phyloP scores from a whole-genome alignment of 2,888 invertebrate species.

The Pachymerium ferrugineum region DNA sequence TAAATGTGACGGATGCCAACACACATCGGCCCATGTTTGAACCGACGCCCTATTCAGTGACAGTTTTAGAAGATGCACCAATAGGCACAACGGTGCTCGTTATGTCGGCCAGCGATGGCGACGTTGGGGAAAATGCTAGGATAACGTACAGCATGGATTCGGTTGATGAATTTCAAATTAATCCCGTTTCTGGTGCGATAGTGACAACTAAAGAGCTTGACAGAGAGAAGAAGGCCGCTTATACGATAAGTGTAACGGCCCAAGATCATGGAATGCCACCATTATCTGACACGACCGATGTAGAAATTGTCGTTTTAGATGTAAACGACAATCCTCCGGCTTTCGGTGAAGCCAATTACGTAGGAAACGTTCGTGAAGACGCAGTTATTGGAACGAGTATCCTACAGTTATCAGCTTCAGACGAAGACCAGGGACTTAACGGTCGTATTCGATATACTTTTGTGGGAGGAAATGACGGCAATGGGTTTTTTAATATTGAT shows the following conservation, averaged over 20 bases:
- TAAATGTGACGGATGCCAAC: constrained; percentile 91
- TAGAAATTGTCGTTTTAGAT: constrained; percentile 90
- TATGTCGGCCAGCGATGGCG: constrained; percentile 86
- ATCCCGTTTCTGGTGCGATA: constrained; percentile 88
- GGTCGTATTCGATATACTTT: constrained; percentile 70
- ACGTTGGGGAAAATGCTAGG: constrained; percentile 86
- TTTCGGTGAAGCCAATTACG: constrained; percentile 54
- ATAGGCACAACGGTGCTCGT: constrained; percentile 86
- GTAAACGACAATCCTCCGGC: constrained; percentile 91
- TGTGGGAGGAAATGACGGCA: constrained; percentile 53
- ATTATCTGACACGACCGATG: constrained; percentile 86
- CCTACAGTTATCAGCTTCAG: constrained; percentile 58
- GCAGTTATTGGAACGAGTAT: constrained; percentile 66
- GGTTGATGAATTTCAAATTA: constrained; percentile 68
- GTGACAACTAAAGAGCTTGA: constrained; percentile 78
- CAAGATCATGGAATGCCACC: constrained; percentile 87
- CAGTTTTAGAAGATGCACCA: constrained; percentile 84
- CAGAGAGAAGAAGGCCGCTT: constrained; percentile 70
- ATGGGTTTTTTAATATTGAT: constrained; percentile 88
- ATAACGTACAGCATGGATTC: constrained; percentile 51
- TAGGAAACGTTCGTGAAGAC: constrained; percentile 73
- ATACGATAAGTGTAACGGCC: constrained; percentile 84
- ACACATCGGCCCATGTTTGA: constrained; percentile 90
- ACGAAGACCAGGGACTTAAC: constrained; percentile 79
- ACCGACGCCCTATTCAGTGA: constrained; percentile 83